Percentiles rank a stretch among this genome's conserved stretches.
Conservation (phyloP, 1,140 invertebrate species). For the Drosophila parabipectinata region DNA sequence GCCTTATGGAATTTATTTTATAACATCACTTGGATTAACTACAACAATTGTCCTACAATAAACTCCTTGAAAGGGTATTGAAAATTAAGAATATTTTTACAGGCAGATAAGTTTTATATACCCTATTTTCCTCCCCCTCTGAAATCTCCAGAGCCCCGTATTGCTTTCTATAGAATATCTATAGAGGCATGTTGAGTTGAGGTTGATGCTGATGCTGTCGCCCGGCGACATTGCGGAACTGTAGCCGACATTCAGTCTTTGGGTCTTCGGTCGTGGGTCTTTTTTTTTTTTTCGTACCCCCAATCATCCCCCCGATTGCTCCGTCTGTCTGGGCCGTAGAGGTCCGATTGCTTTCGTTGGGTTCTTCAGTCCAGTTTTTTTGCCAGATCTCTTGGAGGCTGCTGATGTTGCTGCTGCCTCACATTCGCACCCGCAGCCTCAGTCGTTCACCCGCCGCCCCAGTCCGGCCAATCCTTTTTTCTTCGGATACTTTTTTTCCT, state of each 20-base stretch:
- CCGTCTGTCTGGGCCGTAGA: constrained; percentile 3
- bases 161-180: constrained; percentile 39
- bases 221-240: constrained; percentile 79
- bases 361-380: constrained; percentile 45
- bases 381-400: constrained; percentile 24
- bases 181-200: constrained; percentile 49
- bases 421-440: constrained; percentile 17
- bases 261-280: constrained; percentile 53
- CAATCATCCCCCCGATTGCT: constrained; percentile 2
- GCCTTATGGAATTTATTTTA: not conserved
- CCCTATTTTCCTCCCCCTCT: constrained; percentile 83
- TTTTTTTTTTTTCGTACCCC: not conserved
- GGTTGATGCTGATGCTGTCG: constrained; percentile 74
- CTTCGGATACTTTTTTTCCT: constrained; percentile 13
- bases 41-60: too few species aligned
- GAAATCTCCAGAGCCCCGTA: constrained; percentile 18
- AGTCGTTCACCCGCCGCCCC: constrained; percentile 35
- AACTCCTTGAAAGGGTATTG: constrained; percentile 6
- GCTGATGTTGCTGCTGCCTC: constrained; percentile 16
- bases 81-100: constrained; percentile 40
- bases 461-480: constrained; percentile 49
- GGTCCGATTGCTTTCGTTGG: constrained; percentile 43
- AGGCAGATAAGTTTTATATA: constrained; percentile 22
- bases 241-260: constrained; percentile 69
- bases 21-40: too few species aligned